Conservation (phyloP, 2,113 vertebrate species). For the Scopus umbretta region DNA sequence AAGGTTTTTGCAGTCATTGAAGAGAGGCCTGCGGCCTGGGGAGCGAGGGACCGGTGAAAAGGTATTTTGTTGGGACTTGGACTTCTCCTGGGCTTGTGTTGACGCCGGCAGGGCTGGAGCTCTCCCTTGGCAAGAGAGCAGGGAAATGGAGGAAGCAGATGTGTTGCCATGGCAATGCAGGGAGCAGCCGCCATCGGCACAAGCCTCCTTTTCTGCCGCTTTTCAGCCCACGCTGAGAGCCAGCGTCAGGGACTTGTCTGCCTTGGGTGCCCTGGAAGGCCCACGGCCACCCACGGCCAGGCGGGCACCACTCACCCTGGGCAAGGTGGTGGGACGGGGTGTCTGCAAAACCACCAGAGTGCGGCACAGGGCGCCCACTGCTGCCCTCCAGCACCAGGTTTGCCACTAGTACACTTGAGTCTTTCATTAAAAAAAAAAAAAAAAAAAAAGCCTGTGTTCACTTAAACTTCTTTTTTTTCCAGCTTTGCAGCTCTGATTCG, state of each 20-base stretch:
- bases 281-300: background rate
- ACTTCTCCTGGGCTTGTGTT: background rate
- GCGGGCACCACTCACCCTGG: background rate
- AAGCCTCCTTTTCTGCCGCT: background rate
- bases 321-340: accelerated
- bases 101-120: background rate
- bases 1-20: background rate
- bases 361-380: background rate
- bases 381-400: background rate
- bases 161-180: background rate
- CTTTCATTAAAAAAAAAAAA: background rate
- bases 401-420: background rate
- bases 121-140: background rate
- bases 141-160: constrained; percentile 18
- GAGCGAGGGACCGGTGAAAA: background rate
- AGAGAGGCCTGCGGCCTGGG: background rate
- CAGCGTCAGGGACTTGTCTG: background rate
- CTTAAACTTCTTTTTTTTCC: background rate
- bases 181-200: background rate
- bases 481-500: background rate
- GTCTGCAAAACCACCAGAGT: background rate
- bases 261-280: background rate
- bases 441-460: background rate
- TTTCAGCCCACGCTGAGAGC: background rate
- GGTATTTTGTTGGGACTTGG: background rate